Base-by-base conservation (phyloP, 2,888 invertebrate genomes). In the Polymixis lichenea region DNA sequence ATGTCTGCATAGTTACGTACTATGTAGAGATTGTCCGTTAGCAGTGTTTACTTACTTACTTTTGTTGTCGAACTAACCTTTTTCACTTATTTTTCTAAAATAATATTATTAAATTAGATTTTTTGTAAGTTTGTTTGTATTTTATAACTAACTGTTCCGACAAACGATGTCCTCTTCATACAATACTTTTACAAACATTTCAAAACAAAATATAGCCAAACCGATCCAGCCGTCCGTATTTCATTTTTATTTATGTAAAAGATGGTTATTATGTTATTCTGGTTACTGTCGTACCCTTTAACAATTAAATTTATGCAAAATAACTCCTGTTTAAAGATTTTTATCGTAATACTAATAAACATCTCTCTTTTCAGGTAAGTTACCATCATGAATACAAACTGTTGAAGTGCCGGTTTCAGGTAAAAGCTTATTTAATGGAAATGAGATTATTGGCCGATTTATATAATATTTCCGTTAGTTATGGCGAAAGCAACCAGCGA, bases 331-430 rank as follows among this genome's bases (percentile, higher is more conserved):
- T 5, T 13, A 28, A 55, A 13, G 1, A 0, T 32, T 61, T 3
- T n/a, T 7, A 61, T 67, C 15, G 15, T 32, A 60, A 5, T 15
- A 61, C 15, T 49, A 56, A 70, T n/a, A 7, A 0, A 6, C 0
- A 53, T 75, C 6, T n/a, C 22, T 64, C 17, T 66, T 81, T 82
- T 60, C 80, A 82, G 82, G 82, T 82, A 82, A 82, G 82, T 82
- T 15, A 19, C n/a, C 49, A 60, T 15, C 13, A 38, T 49, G 4
- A 49, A 28, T 28, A 65, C 15, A 11, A 38, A 19, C 25, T 61
- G 32, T 22, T 22, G 25, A 7, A n/a, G 25, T 15, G 28, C 15
- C 2, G 19, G 11, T 2, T 5, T 9, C 5, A 77, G 80, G 80
- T 77, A 79, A 77, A 75, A 77, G 1, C 0, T 49, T 51, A 5